Evolutionary conservation across 1,140 invertebrate species (phyloP), one percentile per base, ranked within the genome.

Genomic region (Diabrotica virgifera): DNA sequence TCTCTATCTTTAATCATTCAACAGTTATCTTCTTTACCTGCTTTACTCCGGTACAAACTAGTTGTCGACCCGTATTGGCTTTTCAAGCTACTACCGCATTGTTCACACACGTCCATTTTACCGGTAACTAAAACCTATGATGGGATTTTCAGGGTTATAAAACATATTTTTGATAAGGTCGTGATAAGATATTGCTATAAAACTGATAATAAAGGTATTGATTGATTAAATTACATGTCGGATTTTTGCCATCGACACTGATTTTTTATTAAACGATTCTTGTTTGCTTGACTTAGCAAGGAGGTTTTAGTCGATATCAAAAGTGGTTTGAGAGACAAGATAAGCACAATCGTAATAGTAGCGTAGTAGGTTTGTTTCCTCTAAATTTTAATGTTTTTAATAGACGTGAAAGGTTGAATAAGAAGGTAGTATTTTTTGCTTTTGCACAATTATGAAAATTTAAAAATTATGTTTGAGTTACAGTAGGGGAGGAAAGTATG

Each of bases 111-210:
- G 8, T 46, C 40, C 40, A 46, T 46, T 10, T 46, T 46, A 6
- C 8, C 40, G 8, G 40, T 46, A 46, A 46, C n/a, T 46, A 10
- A 10, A 46, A 24, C 1, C 24, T 24, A 24, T 46, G 40, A 46
- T 10, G 8, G 40, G 8, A 46, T 46, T 46, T 46, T 46, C n/a
- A 46, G 40, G 40, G 40, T 46, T 46, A 10, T 8, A 46, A 46
- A 46, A 46, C 40, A 46, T 46, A 10, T 46, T 10, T 46, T 24
- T n/a, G 8, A 46, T 46, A 46, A 10, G n/a, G 40, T 10, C 4
- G n/a, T 46, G 40, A 46, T 46, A 46, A 46, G 40, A 46, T 46
- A 46, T 46, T n/a, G n/a, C n/a, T 46, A 46, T n/a, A 10, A 46
- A 46, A 46, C n/a, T 46, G n/a, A 10, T 46, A 46, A 24, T 24